Base-by-base conservation (phyloP, 35 echinoderm and acorn worm species). In the Ophioderma brevispina region DNA sequence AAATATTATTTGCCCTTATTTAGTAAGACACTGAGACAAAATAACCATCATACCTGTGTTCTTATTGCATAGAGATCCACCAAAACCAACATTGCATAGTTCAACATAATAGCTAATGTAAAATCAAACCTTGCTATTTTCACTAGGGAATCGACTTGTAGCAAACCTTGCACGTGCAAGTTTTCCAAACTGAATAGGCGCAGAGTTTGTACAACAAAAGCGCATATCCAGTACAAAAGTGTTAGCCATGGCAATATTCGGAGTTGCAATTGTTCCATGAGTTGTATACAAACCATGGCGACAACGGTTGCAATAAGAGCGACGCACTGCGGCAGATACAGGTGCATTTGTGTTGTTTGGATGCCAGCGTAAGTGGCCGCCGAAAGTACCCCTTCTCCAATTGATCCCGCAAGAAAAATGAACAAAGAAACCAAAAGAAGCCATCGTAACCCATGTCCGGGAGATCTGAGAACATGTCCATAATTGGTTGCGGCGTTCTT, bases 181-280 rank as follows among this genome's bases (percentile, higher is more conserved):
- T 98, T 39, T 33, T 76, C 38, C 13, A 98, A 55, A 40, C 86
- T 92, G 15, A 89, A 36, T 18, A 94, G 35, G 33, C 77, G 76
- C 8, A 92, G 19, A 37, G 39, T 36, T 38, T 91, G 42, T 8
- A 50, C 59, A 28, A 76, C 90, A 55, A 98, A 56, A 15, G 92
- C 55, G 13, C 75, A 37, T 13, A 94, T 56, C 96, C 96, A 98
- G 39, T 98, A 98, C 8, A 92, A 0, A 1, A 92, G 23, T 36
- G 94, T 80, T 31, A 98, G 33, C 81, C 89, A 89, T 0, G 84
- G 75, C 89, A 98, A 88, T 10, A 81, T 56, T 30, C 50, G 75
- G 23, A 80, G 34, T 1, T 89, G 84, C 96, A 92, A 98, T 40
- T 59, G 78, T 76, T 98, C 96, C 80, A 94, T 85, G 17, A 76